Evolutionary conservation across 1,140 invertebrate genomes (phyloP).

Genomic region (Grapholita molesta): DNA sequence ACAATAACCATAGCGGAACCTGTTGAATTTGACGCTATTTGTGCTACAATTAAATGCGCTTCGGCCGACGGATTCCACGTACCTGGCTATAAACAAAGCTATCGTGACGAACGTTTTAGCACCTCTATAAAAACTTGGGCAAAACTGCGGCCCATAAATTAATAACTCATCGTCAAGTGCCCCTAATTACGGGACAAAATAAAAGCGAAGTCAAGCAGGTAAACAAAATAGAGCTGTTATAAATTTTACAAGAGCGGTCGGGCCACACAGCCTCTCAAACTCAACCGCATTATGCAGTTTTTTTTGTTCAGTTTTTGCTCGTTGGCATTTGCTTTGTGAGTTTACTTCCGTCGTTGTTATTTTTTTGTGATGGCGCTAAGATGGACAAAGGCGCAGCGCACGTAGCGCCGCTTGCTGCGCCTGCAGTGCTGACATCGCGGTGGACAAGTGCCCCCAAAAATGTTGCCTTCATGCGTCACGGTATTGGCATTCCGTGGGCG

Average conservation of each 20-base stretch:
- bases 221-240: conserved; percentile 76
- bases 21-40: conserved; percentile 1
- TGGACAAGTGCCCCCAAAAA: conserved; percentile 14
- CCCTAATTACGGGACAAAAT: conserved; percentile 73
- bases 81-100: conserved; percentile 25
- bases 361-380: conserved; percentile 73
- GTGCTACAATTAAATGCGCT: background rate
- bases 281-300: conserved; percentile 70
- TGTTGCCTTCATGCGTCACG: conserved; percentile 22
- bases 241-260: conserved; percentile 73
- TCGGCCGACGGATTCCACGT: background rate
- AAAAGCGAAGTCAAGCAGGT: conserved; percentile 68
- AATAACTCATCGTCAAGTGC: conserved; percentile 74
- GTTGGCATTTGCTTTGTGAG: conserved; percentile 69
- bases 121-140: conserved; percentile 67
- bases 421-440: background rate
- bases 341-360: conserved; percentile 67
- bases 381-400: conserved; percentile 55
- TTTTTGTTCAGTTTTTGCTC: conserved; percentile 68
- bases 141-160: conserved; percentile 72
- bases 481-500: conserved; percentile 16
- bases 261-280: conserved; percentile 52
- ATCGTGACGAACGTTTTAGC: conserved; percentile 64
- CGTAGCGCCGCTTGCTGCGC: conserved; percentile 40
- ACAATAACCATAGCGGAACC: background rate